Conservation (phyloP, 2,888 invertebrate species). For the Pimpla rufipes region DNA sequence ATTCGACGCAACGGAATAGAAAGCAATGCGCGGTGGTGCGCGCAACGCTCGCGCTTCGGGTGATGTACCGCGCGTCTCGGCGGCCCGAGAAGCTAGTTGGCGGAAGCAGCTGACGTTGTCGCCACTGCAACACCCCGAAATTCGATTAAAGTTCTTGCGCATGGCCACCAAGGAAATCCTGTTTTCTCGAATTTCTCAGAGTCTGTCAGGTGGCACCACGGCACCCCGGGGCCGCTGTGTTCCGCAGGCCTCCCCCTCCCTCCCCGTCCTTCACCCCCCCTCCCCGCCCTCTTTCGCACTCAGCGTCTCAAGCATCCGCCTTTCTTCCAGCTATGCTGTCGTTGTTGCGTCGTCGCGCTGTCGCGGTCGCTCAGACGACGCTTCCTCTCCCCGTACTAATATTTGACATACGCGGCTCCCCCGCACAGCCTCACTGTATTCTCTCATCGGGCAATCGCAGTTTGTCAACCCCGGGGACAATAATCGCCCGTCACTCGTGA, state of each 20-base stretch:
- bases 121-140: slow-evolving; percentile 73
- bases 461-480: too few species aligned
- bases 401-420: neutral
- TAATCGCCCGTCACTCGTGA: neutral
- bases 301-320: slow-evolving; percentile 4
- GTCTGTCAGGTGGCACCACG: slow-evolving; percentile 83
- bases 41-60: slow-evolving; percentile 11
- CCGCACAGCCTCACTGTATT: neutral
- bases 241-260: slow-evolving; percentile 5
- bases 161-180: slow-evolving; percentile 80
- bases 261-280: neutral
- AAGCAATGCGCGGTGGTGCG: slow-evolving; percentile 57
- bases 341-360: slow-evolving; percentile 42
- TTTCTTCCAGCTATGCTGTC: slow-evolving; percentile 31
- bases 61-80: neutral
- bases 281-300: slow-evolving; percentile 21
- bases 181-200: slow-evolving; percentile 82
- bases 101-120: slow-evolving; percentile 63
- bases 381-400: slow-evolving; percentile 5
- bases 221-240: slow-evolving; percentile 34
- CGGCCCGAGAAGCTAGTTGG: neutral
- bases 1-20: slow-evolving; percentile 59
- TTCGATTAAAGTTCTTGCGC: slow-evolving; percentile 74
- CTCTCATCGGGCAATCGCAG: neutral
- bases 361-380: slow-evolving; percentile 21